Percentiles rank a stretch among this genome's conserved stretches.
Evolutionary conservation across 2,113 vertebrate species (phyloP).

Genomic region (Theropithecus gelada): DNA sequence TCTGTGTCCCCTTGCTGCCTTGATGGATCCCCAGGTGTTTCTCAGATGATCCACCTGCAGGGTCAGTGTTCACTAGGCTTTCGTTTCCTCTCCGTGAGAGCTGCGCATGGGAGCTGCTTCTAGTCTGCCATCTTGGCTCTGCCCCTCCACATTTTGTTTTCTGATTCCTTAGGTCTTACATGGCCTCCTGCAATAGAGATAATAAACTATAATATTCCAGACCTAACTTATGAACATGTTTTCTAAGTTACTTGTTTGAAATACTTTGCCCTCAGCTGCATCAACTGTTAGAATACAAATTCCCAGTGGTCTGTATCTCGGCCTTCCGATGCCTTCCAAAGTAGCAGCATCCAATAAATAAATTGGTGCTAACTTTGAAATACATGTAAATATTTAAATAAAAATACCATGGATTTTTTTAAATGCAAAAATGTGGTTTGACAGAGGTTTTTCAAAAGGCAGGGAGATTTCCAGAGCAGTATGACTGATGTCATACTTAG

Average conservation of each 20-base stretch:
- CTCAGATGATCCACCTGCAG: no score
- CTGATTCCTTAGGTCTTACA: background rate
- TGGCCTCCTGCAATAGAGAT: background rate
- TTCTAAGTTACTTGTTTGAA: background rate
- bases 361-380: background rate
- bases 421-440: background rate
- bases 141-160: background rate
- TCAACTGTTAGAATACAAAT: background rate
- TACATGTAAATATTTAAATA: slow-evolving; percentile 9
- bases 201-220: background rate
- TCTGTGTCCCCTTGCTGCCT: no score
- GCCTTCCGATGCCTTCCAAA: background rate
- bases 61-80: no score
- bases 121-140: no score
- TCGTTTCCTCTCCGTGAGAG: no score
- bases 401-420: background rate
- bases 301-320: background rate
- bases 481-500: background rate
- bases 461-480: background rate
- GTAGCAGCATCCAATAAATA: background rate
- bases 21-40: no score
- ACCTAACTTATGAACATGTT: background rate
- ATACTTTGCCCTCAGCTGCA: background rate
- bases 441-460: background rate
- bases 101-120: no score